A percentile compares a stretch with the other conserved stretches of the same genome.
Evolutionary conservation across 2,888 invertebrate species (phyloP).

Genomic region (Folsomia manolachei): DNA sequence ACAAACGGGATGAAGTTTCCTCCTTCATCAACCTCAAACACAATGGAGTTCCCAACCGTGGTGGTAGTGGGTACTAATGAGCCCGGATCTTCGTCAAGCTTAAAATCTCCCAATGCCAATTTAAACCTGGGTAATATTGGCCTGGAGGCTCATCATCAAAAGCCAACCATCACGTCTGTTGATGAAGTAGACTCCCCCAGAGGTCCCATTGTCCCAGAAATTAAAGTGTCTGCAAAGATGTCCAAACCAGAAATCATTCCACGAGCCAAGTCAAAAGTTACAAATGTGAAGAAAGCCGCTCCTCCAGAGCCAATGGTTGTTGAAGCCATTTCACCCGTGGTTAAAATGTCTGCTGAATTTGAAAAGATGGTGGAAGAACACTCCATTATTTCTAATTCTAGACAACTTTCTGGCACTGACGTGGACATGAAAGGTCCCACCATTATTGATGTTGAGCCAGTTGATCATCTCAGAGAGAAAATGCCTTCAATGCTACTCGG

Average conservation of each 20-base stretch:
- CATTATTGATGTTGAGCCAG: slow-evolving; percentile 38
- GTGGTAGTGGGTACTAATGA: slow-evolving; percentile 42
- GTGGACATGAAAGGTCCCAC: slow-evolving; percentile 19
- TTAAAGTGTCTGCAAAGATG: slow-evolving; percentile 27
- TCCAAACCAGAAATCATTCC: slow-evolving; percentile 45
- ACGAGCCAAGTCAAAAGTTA: slow-evolving; percentile 39
- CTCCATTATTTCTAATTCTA: background rate
- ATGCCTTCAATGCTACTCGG: slow-evolving; percentile 34
- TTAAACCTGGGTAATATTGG: slow-evolving; percentile 26
- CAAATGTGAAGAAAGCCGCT: slow-evolving; percentile 37
- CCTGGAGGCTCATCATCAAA: slow-evolving; percentile 35
- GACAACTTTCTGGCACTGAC: background rate
- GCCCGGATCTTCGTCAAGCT: slow-evolving; percentile 34
- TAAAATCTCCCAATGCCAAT: slow-evolving; percentile 37
- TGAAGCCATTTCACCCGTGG: slow-evolving; percentile 47
- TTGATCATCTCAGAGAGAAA: slow-evolving; percentile 29
- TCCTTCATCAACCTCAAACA: slow-evolving; percentile 23
- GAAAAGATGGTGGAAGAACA: slow-evolving; percentile 26
- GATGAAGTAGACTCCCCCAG: slow-evolving; percentile 41
- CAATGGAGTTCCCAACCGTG: slow-evolving; percentile 40
- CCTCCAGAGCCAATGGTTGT: slow-evolving; percentile 26
- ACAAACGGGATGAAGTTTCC: slow-evolving; percentile 35
- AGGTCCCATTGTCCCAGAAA: slow-evolving; percentile 33
- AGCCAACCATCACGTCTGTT: slow-evolving; percentile 29
- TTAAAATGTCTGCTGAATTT: slow-evolving; percentile 45